Evolutionary conservation across 2,797 vertebrate genomes (phyloP).

Genomic region (Crocodylus rhombifer): DNA sequence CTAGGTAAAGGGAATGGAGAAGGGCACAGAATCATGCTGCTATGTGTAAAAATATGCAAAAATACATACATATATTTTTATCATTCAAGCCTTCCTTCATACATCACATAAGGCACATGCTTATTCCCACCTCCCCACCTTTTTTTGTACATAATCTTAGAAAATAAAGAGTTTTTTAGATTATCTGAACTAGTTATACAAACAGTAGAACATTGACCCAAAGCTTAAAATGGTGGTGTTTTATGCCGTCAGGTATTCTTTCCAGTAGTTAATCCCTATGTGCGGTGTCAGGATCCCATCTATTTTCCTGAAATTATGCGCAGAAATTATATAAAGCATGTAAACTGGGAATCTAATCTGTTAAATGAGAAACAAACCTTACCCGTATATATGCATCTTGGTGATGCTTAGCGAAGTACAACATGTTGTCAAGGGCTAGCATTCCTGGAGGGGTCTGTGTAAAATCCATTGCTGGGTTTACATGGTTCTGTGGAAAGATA

Average conservation of each 20-base stretch:
- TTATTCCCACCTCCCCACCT: not conserved
- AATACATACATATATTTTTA: not conserved
- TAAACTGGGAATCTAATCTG: not conserved
- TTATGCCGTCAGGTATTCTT: not conserved
- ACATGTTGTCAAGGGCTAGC: constrained; percentile 98
- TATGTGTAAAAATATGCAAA: not conserved
- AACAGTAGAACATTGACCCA: not conserved
- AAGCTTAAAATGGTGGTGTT: not conserved
- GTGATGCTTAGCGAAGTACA: constrained; percentile 96
- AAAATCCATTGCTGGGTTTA: constrained; percentile 99
- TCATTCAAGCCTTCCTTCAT: not conserved
- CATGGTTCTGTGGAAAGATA: constrained; percentile 89
- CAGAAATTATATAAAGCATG: not conserved
- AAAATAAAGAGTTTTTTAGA: not conserved
- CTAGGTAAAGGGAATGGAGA: not conserved
- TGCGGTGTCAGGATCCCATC: not conserved
- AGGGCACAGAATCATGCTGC: not conserved
- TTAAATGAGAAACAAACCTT: constrained; percentile 54
- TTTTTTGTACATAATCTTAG: not conserved
- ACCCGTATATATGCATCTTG: constrained; percentile 97
- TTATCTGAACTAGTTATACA: not conserved
- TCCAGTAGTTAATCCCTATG: not conserved
- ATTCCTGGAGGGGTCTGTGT: constrained; percentile 98
- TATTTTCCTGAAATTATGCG: not conserved
- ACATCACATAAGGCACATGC: not conserved